phyloP scores from a whole-genome alignment of 2,113 vertebrate genomes.

The western clawed frog (Xenopus tropicalis) region UCB_Xtro_10.0 CM004447.2:21603501-21604000 shows the following conservation, averaged over 20 bases:
- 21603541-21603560: constrained; percentile 95
- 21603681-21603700: constrained; percentile 94
- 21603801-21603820: constrained; percentile 92
- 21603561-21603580: constrained; percentile 95
- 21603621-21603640: constrained; percentile 89
- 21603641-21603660: constrained; percentile 76
- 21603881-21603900: constrained; percentile 92
- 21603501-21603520: constrained; percentile 83
- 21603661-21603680: constrained; percentile 77
- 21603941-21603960: constrained; percentile 79
- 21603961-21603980: constrained; percentile 77
- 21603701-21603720: constrained; percentile 94
- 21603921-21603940: constrained; percentile 88
- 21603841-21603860: constrained; percentile 84
- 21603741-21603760: constrained; percentile 95
- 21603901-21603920: constrained; percentile 95
- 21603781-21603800: constrained; percentile 87
- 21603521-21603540: constrained; percentile 71
- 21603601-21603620: constrained; percentile 72
- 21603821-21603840: constrained; percentile 80
- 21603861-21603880: constrained; percentile 93
- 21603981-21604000: constrained; percentile 89
- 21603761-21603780: constrained; percentile 84
- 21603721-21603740: constrained; percentile 84
- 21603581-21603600: constrained; percentile 86